Evolutionary conservation across 1,140 invertebrate genomes (phyloP), one percentile per base, ranked within the genome.

Genomic region (Musca domestica): DNA sequence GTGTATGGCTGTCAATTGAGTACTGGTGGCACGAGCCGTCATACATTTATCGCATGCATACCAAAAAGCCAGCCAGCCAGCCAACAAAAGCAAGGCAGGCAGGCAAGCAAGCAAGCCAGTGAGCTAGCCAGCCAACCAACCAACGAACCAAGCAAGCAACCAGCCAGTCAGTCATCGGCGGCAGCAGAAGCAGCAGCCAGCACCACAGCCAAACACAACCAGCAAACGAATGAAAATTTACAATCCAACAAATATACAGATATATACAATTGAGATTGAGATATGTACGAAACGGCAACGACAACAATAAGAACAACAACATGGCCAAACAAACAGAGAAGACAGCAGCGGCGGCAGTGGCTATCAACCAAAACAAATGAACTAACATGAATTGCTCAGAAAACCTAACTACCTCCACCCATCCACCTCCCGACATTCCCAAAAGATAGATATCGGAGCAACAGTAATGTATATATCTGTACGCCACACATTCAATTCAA

Each of bases 1-100:
- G 58, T 68, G 58, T 68, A 64, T 68, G 67, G 67, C 61, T 68
- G 61, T 64, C 67, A 64, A 68, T 56, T 68, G 67, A 68, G 61
- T 68, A 68, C 67, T 68, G 34, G 56, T 61, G 67, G 61, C 67
- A 68, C 67, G 67, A 68, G 67, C 67, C 67, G 67, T 30, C 34
- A 61, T 61, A 61, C 56, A 61, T 61, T 61, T 61, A 51, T 51
- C 49, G 49, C 61, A 54, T 61, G 56, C 56, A 61, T 61, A 61
- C 19, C 65, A 27, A 49, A 67, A 48, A 63, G 27, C 27, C 20
- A 14, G 23, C 27, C 47, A 67, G 54, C 17, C 25, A 54, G 54
- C 65, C 25, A 30, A 23, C 66, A 48, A 63, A 51, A 61, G 46
- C 41, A 52, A 56, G 25, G n/a, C 9, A 17, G 17, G 41, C 6